phyloP scores from a whole-genome alignment of 2,888 invertebrate genomes.

The Rotaria macrura region DNA sequence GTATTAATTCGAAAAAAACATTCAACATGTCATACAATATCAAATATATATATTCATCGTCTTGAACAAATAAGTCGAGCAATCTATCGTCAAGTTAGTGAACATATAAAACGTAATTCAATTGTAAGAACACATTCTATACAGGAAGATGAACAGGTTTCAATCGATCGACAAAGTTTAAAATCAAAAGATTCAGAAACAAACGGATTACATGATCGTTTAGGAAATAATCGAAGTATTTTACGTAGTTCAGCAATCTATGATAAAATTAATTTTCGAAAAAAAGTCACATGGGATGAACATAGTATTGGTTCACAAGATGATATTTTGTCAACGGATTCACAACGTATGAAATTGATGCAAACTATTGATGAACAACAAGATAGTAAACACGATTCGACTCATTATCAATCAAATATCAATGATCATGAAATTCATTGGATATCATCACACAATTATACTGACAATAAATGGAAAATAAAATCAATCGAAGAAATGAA shows the following conservation, averaged over 20 bases:
- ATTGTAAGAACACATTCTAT: not conserved
- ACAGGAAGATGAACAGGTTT: not conserved
- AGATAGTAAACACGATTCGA: not conserved
- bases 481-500: not conserved
- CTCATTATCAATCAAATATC: not conserved
- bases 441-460: slow-evolving; percentile 15
- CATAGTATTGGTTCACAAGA: slow-evolving; percentile 1
- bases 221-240: not conserved
- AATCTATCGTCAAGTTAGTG: not conserved
- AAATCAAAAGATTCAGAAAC: not conserved
- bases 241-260: not conserved
- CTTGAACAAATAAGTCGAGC: not conserved
- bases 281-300: slow-evolving; percentile 6
- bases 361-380: not conserved
- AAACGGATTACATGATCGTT: not conserved
- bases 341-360: not conserved
- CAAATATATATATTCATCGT: not conserved
- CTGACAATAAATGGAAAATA: not conserved
- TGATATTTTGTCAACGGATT: not conserved
- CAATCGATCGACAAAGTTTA: not conserved
- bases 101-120: not conserved
- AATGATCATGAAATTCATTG: not conserved
- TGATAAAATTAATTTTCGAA: not conserved
- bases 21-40: not conserved
- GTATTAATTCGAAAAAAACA: not conserved